A percentile compares a stretch with the other conserved stretches of the same genome.
Evolutionary conservation across 2,113 vertebrate genomes (phyloP).

Genomic region (Leucosticte australis): DNA sequence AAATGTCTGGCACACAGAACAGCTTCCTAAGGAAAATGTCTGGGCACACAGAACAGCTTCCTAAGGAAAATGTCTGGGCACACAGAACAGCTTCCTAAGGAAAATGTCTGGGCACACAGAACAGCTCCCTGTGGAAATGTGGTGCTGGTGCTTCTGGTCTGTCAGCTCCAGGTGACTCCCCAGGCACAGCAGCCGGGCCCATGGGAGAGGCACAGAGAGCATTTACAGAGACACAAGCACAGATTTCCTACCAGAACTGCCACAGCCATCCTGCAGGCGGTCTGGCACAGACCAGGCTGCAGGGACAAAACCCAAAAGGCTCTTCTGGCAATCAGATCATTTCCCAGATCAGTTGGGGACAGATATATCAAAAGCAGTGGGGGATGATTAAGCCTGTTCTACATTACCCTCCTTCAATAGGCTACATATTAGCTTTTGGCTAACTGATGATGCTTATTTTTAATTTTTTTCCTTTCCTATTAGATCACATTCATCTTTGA

Average conservation of each 20-base stretch:
- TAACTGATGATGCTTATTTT: not conserved
- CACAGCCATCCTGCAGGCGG: not conserved
- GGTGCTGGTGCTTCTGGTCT: not conserved
- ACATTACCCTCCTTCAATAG: not conserved
- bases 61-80: too few relatives aligned
- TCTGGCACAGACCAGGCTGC: not conserved
- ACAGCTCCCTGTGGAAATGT: accelerated
- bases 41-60: too few relatives aligned
- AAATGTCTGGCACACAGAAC: too few relatives aligned
- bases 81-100: too few relatives aligned
- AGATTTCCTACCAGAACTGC: not conserved
- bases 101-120: not conserved
- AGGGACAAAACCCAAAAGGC: not conserved
- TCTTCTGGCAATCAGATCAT: not conserved
- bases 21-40: too few relatives aligned
- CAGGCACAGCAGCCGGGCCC: not conserved
- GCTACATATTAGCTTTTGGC: not conserved
- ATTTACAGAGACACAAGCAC: accelerated
- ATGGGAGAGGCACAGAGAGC: not conserved
- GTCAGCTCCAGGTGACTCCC: not conserved
- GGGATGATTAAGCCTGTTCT: not conserved
- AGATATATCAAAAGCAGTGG: not conserved
- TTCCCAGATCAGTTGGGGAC: accelerated
- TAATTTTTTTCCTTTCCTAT: not conserved
- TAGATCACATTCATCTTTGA: not conserved